Base-by-base conservation (phyloP, 2,888 invertebrate genomes). In the Dicycla oo region DNA sequence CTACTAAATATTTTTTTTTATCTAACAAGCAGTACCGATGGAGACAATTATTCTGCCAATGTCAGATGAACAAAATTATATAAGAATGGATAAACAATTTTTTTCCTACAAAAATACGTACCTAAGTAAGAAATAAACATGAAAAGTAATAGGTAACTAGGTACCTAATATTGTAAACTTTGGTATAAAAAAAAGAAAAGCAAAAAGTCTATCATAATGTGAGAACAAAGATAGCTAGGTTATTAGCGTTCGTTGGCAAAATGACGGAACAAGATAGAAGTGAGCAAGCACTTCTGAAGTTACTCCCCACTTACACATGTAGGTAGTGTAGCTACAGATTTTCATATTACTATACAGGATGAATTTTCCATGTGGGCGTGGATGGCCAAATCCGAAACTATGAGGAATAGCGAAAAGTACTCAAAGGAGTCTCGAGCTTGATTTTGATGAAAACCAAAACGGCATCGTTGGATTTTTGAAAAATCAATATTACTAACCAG, bases 261-360 rank as follows among this genome's bases (percentile, higher is more conserved):
- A 78, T 51, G 61, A 51, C 56, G 47, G 70, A 63, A 38, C 40
- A 67, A 71, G 63, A 63, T 62, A 47, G 40, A 26, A 68, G 56
- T 62, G 61, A 74, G 56, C 26, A 38, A 62, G 65, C 45, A 66
- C 8, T 74, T 73, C 40, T 38, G 11, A 66, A 73, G 15, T 61
- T 57, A 54, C 30, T 53, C 5, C 30, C 49, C 47, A 26, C 38
- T 45, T 53, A 67, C 45, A 26, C 51, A 34, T 62, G 40, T 66
- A 30, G 38, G 8, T 38, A 38, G 38, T n/a, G 38, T 38, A 38
- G 5, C 34, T 47, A 54, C 73, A 54, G 18, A 78, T 73, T 78
- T 56, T 47, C 49, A 56, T 61, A 18, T 23, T 10, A 10, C 3
- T 45, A 20, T n/a, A n/a, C n/a, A n/a, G n/a, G n/a, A n/a, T n/a